Percentiles rank a stretch among this genome's conserved stretches.
Evolutionary conservation across 2,113 vertebrate genomes (phyloP).

Genomic region (human (Homo sapiens)): GRCh38 chr4:46598001-46598500

Average conservation of each 20-base stretch:
- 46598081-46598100: not conserved
- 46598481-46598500: not conserved
- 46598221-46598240: not conserved
- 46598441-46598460: not conserved
- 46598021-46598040: not conserved
- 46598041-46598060: constrained; percentile 1
- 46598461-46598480: not conserved
- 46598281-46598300: not conserved
- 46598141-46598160: not conserved
- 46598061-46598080: not conserved
- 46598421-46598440: not conserved
- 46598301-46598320: not conserved
- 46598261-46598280: not conserved
- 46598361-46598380: not conserved
- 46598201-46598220: not conserved
- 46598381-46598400: too few relatives aligned
- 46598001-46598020: not conserved
- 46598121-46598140: not conserved
- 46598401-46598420: not conserved
- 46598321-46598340: not conserved
- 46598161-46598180: not conserved
- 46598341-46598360: not conserved
- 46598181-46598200: not conserved
- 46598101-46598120: not conserved
- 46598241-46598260: not conserved